These are phyloP conservation scores for Apogon hyalosoma DNA, from an alignment of 2,797 vertebrate genomes.

Conservation along the genomic window DNA sequence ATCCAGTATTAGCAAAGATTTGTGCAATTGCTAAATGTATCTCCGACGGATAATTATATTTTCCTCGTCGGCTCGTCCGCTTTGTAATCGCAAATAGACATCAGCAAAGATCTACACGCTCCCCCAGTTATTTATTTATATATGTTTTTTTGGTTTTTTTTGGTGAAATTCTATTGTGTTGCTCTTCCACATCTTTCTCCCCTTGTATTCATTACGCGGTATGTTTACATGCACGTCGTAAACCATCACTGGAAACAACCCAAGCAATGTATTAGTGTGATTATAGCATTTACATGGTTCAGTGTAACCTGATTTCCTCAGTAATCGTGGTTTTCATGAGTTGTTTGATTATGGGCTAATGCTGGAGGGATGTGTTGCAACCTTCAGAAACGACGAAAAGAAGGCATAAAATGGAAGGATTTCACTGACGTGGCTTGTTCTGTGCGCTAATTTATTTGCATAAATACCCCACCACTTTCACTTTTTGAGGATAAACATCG, in stretches of 20 bases:
- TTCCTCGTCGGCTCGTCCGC: neutral
- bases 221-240: constrained; percentile 32
- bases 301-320: constrained; percentile 47
- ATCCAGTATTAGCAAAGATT: neutral
- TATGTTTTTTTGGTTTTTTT: constrained; percentile 3
- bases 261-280: constrained; percentile 47
- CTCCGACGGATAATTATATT: neutral
- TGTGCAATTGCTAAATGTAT: constrained; percentile 7
- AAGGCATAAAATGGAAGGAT: constrained; percentile 1
- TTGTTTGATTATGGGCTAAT: constrained; percentile 48
- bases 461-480: neutral
- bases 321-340: constrained; percentile 34
- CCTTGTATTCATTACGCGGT: constrained; percentile 15
- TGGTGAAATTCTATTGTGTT: neutral
- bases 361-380: constrained; percentile 22
- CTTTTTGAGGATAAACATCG: neutral
- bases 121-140: constrained; percentile 25
- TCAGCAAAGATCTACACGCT: constrained; percentile 14
- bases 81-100: constrained; percentile 14
- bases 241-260: constrained; percentile 45
- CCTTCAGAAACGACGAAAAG: constrained; percentile 7
- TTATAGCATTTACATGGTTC: constrained; percentile 49
- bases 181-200: no score
- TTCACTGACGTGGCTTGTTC: neutral
- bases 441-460: neutral